These are phyloP conservation scores for Lepetodrilus schrolli DNA, from an alignment of 2,888 invertebrate species.

Conservation along the genomic window DNA sequence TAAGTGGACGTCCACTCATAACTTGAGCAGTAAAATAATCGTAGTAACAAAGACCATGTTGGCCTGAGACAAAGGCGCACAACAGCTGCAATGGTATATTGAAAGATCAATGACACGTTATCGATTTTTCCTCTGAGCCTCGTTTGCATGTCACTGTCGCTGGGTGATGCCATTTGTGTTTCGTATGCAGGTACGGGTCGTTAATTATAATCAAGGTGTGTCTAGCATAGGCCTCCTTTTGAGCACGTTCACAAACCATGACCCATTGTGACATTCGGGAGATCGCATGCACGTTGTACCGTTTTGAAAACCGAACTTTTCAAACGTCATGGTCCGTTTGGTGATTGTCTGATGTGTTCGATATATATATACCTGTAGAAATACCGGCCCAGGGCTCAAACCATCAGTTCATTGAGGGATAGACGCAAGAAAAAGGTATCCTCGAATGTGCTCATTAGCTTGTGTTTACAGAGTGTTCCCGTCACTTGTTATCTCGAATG, in stretches of 20 bases:
- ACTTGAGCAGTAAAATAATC: too few species aligned
- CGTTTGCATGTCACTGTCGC: conserved; percentile 23
- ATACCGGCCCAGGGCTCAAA: conserved; percentile 29
- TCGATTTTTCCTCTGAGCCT: conserved; percentile 1
- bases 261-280: neutral
- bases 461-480: neutral
- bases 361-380: conserved; percentile 17
- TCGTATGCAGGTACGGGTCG: conserved; percentile 1
- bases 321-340: conserved; percentile 1
- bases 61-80: too few species aligned
- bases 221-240: neutral
- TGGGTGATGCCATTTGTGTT: conserved; percentile 14
- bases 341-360: conserved; percentile 17
- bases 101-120: neutral
- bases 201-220: conserved; percentile 26
- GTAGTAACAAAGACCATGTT: too few species aligned
- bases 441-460: neutral
- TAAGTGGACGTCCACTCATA: too few species aligned
- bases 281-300: neutral
- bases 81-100: neutral
- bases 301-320: neutral
- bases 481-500: too few species aligned
- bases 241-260: neutral
- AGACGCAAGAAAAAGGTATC: conserved; percentile 28
- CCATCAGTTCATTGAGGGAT: conserved; percentile 30